Base-by-base conservation (phyloP, 2,797 vertebrate genomes). In the Sebastiscus albofasciatus region DNA sequence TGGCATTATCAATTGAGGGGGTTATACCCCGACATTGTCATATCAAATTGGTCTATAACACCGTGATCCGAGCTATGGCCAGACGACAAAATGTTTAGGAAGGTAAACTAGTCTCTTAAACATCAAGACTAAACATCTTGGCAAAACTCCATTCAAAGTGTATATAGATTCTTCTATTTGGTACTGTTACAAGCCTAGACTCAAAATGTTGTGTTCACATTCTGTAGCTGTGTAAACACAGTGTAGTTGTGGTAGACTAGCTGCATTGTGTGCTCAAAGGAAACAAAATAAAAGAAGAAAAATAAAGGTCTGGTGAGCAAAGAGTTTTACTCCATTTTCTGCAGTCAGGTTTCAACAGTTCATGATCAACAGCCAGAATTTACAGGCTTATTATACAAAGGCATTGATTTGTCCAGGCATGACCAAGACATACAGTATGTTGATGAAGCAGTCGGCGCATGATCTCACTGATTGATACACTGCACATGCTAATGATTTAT, bases 331-430 rank as follows among this genome's bases (percentile, higher is more conserved):
- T 89, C 80, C 16, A 82, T 79, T 82, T 82, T 91, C 76, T 80
- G 82, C 75, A 82, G 73, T 86, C 87, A 89, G 49, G 80, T 75
- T 89, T 85, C 65, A 90, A 94, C 84, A 93, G 85, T 80, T 90
- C 46, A 73, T 86, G 74, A 91, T 87, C 79, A 87, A 85, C 81
- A 92, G 86, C 83, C 84, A 87, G 74, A 72, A 90, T 92, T 80
- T 92, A 91, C 83, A 93, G 90, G 83, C 83, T 88, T 84, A 88
- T 81, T 79, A 84, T 77, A 92, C 79, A 93, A 90, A 93, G 91
- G 89, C 89, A 93, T 93, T 82, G 67, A 89, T 91, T 91, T 89
- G 62, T 87, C 77, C 71, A 75, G 81, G 82, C 65, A 80, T 81
- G 72, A 88, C 79, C 36, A 77, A 82, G 78, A 86, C 72, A 84